Conservation (phyloP, 1,140 invertebrate genomes). For the Lucilia cuprina region DNA sequence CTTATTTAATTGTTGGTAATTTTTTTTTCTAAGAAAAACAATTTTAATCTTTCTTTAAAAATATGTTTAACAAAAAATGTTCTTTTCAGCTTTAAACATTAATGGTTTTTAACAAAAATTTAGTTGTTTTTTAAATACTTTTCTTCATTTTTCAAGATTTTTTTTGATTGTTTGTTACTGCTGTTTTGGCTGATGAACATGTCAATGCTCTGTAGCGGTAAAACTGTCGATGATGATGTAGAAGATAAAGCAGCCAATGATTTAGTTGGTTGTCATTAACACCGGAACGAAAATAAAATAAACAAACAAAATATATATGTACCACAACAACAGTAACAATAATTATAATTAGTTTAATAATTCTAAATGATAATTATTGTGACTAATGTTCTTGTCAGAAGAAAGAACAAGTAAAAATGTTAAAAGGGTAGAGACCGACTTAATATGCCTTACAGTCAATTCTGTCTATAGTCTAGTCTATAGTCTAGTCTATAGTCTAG, state of each 20-base stretch:
- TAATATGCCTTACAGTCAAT: no score
- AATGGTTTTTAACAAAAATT: not conserved
- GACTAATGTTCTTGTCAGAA: no score
- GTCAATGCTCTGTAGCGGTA: conserved; percentile 10
- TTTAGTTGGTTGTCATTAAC: conserved; percentile 6
- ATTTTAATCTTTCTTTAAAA: not conserved
- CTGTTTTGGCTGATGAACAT: not conserved
- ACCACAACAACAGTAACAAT: not conserved
- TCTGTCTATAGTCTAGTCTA: no score
- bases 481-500: no score
- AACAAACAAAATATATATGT: not conserved
- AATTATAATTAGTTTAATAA: not conserved
- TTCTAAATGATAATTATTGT: not conserved
- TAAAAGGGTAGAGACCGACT: no score
- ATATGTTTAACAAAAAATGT: not conserved
- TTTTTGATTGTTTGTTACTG: not conserved
- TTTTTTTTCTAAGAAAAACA: not conserved
- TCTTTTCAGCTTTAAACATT: not conserved
- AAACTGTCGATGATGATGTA: not conserved
- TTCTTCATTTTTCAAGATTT: not conserved
- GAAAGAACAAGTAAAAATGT: no score
- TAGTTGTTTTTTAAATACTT: not conserved
- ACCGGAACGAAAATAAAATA: not conserved
- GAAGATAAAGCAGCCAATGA: not conserved
- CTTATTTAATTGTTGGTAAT: not conserved